These are phyloP conservation scores for Drosophila prostipennis DNA, from an alignment of 2,888 invertebrate species.

Conservation along the genomic window DNA sequence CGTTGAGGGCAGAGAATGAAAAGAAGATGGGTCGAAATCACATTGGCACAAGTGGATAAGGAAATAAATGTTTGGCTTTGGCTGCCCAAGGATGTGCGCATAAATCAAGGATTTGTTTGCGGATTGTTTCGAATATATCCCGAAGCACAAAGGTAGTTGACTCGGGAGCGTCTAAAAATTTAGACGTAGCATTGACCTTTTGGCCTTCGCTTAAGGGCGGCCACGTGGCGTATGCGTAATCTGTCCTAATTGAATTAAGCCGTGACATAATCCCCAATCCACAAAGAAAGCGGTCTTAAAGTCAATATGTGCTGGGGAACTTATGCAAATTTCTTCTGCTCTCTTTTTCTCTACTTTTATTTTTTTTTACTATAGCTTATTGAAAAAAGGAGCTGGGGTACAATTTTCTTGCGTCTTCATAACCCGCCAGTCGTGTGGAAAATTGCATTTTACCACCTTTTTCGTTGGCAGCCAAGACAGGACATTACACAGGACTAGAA, in stretches of 20 bases:
- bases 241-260: slow-evolving; percentile 76
- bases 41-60: slow-evolving; percentile 81
- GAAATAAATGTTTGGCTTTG: slow-evolving; percentile 79
- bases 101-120: slow-evolving; percentile 81
- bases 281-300: slow-evolving; percentile 22
- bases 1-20: slow-evolving; percentile 3
- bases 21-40: slow-evolving; percentile 51
- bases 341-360: background rate
- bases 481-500: slow-evolving; percentile 4
- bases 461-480: slow-evolving; percentile 34
- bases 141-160: slow-evolving; percentile 63
- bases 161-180: slow-evolving; percentile 50
- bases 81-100: slow-evolving; percentile 76
- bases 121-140: slow-evolving; percentile 61
- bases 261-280: slow-evolving; percentile 66
- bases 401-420: slow-evolving; percentile 25
- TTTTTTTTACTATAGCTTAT: slow-evolving; percentile 52
- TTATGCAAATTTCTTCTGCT: slow-evolving; percentile 63
- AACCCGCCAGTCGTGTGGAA: slow-evolving; percentile 73
- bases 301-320: slow-evolving; percentile 38
- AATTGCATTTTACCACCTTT: slow-evolving; percentile 74
- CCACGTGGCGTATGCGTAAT: slow-evolving; percentile 73
- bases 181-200: slow-evolving; percentile 71
- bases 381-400: slow-evolving; percentile 45
- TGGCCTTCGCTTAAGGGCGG: slow-evolving; percentile 17